Evolutionary conservation across 2,113 vertebrate species (phyloP).

Genomic region (Harpagus bidentatus): DNA sequence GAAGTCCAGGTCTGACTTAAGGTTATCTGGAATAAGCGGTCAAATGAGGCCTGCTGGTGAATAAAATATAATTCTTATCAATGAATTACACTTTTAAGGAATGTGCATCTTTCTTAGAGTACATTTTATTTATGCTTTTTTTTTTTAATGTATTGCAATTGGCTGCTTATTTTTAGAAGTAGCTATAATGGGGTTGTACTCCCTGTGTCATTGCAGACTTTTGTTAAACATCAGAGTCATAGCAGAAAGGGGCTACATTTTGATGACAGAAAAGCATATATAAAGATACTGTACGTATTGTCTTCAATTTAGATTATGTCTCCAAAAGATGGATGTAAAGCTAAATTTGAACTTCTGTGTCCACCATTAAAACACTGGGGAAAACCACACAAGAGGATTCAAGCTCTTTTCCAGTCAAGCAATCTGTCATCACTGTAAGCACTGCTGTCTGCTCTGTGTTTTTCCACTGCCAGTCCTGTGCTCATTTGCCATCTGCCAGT

Average conservation of each 20-base stretch:
- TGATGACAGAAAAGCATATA: neutral
- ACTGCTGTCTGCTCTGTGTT: slow-evolving; percentile 16
- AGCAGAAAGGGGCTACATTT: neutral
- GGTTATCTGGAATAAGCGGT: neutral
- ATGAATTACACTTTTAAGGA: neutral
- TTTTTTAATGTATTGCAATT: neutral
- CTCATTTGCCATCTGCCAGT: slow-evolving; percentile 58
- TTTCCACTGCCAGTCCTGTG: slow-evolving; percentile 37
- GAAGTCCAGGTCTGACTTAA: neutral
- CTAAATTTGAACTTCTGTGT: slow-evolving; percentile 28
- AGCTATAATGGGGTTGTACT: neutral
- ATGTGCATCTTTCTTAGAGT: neutral
- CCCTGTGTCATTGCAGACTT: neutral
- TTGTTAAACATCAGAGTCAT: neutral
- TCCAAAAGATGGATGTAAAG: neutral
- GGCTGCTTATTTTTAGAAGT: neutral
- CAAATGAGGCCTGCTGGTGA: neutral
- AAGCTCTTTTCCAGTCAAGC: slow-evolving; percentile 45
- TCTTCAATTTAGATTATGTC: neutral
- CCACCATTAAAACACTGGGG: neutral
- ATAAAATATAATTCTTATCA: neutral
- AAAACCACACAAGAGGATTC: slow-evolving; percentile 33
- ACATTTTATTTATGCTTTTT: neutral
- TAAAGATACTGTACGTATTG: neutral
- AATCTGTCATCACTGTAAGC: slow-evolving; percentile 62